These are phyloP conservation scores for Daphoenositta chrysoptera DNA, from an alignment of 2,113 vertebrate species.

Conservation along the genomic window DNA sequence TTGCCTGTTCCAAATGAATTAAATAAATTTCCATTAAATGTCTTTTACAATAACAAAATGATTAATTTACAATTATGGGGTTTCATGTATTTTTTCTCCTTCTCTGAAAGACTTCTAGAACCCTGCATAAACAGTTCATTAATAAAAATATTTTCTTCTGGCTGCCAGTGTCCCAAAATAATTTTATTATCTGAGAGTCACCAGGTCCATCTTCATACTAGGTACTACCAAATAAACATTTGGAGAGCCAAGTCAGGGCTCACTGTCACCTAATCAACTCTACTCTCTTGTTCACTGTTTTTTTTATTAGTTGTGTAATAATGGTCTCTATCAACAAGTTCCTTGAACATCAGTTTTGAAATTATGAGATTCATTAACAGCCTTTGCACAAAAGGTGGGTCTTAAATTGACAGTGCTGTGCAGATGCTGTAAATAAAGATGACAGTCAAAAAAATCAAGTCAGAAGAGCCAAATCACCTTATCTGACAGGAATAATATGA, in stretches of 20 bases:
- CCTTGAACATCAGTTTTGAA: background rate
- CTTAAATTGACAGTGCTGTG: background rate
- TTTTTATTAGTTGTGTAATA: background rate
- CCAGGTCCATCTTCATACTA: background rate
- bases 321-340: background rate
- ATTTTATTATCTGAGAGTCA: constrained; percentile 4
- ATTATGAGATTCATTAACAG: background rate
- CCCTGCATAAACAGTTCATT: background rate
- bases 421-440: background rate
- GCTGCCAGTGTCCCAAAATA: background rate
- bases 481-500: background rate
- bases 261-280: background rate
- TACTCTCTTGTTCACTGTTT: background rate
- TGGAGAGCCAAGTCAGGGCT: background rate
- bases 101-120: background rate
- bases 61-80: background rate
- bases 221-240: background rate
- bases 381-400: background rate
- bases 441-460: background rate
- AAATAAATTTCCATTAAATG: background rate
- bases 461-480: background rate
- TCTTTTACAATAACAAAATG: background rate
- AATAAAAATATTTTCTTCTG: background rate
- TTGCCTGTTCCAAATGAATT: background rate
- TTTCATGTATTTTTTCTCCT: background rate